Evolutionary conservation across 2,113 vertebrate species (phyloP).

Genomic region (Erythrolamprus reginae): DNA sequence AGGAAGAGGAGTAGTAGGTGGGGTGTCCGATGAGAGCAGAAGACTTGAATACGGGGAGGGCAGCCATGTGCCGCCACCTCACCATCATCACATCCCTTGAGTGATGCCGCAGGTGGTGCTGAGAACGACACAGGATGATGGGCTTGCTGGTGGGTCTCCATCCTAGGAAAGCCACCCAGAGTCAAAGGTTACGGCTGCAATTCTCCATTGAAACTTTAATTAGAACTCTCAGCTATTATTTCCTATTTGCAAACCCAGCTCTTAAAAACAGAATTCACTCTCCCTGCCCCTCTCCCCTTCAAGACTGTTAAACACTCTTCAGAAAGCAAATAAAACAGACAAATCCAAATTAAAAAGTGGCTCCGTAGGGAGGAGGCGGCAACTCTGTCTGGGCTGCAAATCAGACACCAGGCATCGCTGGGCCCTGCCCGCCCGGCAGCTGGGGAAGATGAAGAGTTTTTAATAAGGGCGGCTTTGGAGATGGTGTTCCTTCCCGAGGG

Average conservation of each 20-base stretch:
- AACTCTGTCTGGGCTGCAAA: neutral
- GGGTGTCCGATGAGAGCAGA: neutral
- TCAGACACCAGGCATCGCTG: neutral
- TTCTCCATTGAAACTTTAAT: neutral
- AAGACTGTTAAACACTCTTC: neutral
- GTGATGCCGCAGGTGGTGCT: neutral
- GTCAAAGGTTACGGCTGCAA: neutral
- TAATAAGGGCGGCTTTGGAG: neutral
- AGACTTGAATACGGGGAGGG: neutral
- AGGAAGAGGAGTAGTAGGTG: too few species aligned
- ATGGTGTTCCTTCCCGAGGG: neutral
- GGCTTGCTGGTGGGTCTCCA: neutral
- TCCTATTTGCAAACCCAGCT: neutral
- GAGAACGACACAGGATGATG: neutral
- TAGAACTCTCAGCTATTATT: neutral
- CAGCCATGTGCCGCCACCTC: neutral
- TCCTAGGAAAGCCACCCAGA: neutral
- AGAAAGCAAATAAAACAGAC: neutral
- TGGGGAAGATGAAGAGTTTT: slow-evolving; percentile 25
- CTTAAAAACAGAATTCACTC: neutral
- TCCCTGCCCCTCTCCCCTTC: neutral
- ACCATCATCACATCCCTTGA: neutral
- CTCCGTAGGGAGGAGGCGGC: neutral
- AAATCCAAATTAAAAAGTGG: neutral
- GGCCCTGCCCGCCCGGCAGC: neutral